Conservation (phyloP, 2,888 invertebrate species). For the Reticulitermes lucifugus region DNA sequence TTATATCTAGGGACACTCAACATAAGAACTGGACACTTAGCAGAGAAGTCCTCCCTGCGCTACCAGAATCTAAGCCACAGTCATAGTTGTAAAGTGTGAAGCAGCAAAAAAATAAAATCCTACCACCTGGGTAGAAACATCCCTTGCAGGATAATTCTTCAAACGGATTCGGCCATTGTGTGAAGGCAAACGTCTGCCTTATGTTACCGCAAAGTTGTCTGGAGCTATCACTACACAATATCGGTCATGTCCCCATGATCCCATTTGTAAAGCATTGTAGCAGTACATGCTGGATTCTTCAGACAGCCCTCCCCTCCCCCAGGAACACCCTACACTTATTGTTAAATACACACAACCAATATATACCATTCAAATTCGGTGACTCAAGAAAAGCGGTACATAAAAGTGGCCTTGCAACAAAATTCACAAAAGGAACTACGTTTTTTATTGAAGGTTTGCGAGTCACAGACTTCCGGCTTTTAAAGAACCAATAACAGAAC, state of each 20-base stretch:
- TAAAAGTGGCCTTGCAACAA: background rate
- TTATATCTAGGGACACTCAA: too few species aligned
- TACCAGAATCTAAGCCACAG: too few species aligned
- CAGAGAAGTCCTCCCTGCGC: too few species aligned
- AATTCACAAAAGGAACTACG: background rate
- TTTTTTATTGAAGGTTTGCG: too few species aligned
- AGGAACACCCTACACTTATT: background rate
- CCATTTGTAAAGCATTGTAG: background rate
- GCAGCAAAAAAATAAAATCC: background rate
- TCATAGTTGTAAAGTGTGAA: too few species aligned
- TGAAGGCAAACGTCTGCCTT: background rate
- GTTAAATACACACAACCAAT: background rate
- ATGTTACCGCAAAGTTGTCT: background rate
- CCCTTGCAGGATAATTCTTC: background rate
- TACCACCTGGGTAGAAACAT: background rate
- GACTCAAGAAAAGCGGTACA: background rate
- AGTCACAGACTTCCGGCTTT: too few species aligned
- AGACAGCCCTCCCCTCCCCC: background rate
- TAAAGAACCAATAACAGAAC: too few species aligned
- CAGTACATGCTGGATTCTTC: background rate
- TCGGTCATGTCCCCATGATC: too few species aligned
- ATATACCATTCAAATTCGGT: background rate
- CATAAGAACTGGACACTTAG: too few species aligned
- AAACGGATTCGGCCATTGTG: background rate
- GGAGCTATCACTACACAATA: background rate